Conservation (phyloP, 2,113 vertebrate species). For the Carettochelys insculpta region DNA sequence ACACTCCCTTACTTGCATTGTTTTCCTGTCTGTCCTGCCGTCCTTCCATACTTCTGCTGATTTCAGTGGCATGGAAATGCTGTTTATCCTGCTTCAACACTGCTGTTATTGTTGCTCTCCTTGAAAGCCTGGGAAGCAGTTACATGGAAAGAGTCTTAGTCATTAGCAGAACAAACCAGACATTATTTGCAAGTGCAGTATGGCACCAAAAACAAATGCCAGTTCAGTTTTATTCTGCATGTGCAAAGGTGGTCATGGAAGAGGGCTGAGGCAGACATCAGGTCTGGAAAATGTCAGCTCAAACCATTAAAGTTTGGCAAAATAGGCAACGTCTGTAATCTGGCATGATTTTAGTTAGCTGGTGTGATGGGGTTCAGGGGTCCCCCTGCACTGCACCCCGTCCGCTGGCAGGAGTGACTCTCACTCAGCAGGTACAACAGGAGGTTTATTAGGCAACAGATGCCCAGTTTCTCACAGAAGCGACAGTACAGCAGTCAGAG, state of each 20-base stretch:
- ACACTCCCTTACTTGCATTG: background rate
- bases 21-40: background rate
- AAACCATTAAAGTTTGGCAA: background rate
- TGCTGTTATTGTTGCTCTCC: accelerated
- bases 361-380: no score
- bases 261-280: background rate
- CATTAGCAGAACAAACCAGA: background rate
- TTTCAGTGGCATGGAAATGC: background rate
- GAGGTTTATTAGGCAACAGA: no score
- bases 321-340: no score
- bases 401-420: no score
- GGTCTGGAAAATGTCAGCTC: background rate
- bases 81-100: background rate
- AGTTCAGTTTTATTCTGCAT: background rate
- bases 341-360: no score
- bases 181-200: background rate
- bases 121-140: background rate
- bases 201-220: background rate
- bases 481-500: no score
- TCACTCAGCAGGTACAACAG: no score
- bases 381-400: no score
- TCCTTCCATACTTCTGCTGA: background rate
- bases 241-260: no score
- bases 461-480: no score
- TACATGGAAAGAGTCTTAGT: background rate